phyloP scores from a whole-genome alignment of 2,113 vertebrate genomes.

The Larimichthys crocea region DNA sequence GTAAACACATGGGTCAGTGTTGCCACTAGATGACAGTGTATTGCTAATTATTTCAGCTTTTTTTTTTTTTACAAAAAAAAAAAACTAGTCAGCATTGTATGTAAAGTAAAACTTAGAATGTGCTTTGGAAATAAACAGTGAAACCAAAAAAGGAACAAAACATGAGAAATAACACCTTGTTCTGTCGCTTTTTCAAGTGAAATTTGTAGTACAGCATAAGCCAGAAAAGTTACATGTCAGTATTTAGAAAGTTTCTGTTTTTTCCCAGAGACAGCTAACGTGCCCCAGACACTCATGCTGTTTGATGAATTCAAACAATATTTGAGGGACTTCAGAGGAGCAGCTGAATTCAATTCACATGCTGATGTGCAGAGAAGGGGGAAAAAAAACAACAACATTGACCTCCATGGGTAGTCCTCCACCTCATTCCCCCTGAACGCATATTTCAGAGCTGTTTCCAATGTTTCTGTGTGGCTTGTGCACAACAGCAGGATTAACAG shows the following conservation, averaged over 20 bases:
- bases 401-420: slow-evolving; percentile 36
- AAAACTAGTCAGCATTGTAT: background rate
- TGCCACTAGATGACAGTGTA: slow-evolving; percentile 49
- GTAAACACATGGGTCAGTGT: background rate
- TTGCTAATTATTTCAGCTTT: background rate
- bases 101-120: background rate
- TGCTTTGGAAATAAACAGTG: background rate
- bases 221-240: background rate
- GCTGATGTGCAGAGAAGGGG: slow-evolving; percentile 21
- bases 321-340: slow-evolving; percentile 28
- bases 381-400: slow-evolving; percentile 14
- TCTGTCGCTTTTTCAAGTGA: background rate
- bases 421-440: background rate
- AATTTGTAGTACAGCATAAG: background rate
- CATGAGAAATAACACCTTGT: background rate
- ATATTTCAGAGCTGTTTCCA: slow-evolving; percentile 20
- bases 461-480: slow-evolving; percentile 27
- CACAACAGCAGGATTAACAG: slow-evolving; percentile 30
- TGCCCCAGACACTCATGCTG: background rate
- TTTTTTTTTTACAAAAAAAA: slow-evolving; percentile 3
- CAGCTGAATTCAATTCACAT: slow-evolving; percentile 41
- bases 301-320: slow-evolving; percentile 19
- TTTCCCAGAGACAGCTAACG: background rate
- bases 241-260: background rate
- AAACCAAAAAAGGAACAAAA: background rate